A percentile compares a stretch with the other conserved stretches of the same genome.
phyloP scores from a whole-genome alignment of 2,888 invertebrate species.

The Ochlodes sylvanus region DNA sequence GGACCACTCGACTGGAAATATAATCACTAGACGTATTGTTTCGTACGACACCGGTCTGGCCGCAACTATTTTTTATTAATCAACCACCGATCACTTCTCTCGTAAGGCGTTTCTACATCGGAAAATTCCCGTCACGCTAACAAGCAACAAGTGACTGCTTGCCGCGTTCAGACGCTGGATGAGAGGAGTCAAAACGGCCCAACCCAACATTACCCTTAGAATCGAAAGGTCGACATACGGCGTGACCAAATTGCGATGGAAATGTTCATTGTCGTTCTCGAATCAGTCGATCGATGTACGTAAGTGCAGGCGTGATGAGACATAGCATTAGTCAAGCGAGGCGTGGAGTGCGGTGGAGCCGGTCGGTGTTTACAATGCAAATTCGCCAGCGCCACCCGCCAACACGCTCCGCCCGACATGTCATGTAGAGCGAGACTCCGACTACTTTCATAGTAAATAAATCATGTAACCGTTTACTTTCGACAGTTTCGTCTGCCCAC shows the following conservation, averaged over 20 bases:
- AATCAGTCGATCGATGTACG: slow-evolving; percentile 45
- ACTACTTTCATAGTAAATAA: slow-evolving; percentile 75
- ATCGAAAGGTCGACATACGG: slow-evolving; percentile 39
- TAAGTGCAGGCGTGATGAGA: slow-evolving; percentile 49
- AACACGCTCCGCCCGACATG: slow-evolving; percentile 60
- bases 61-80: slow-evolving; percentile 41
- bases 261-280: slow-evolving; percentile 42
- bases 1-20: slow-evolving; percentile 75
- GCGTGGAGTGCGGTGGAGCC: slow-evolving; percentile 46
- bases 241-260: slow-evolving; percentile 43
- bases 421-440: slow-evolving; percentile 78
- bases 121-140: neutral
- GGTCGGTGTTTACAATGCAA: slow-evolving; percentile 65
- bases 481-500: slow-evolving; percentile 49
- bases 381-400: slow-evolving; percentile 48
- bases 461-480: slow-evolving; percentile 64
- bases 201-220: slow-evolving; percentile 36
- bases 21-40: slow-evolving; percentile 73
- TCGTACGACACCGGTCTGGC: slow-evolving; percentile 57
- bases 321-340: slow-evolving; percentile 55
- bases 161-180: neutral
- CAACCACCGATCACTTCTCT: slow-evolving; percentile 12
- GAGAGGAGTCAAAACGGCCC: neutral
- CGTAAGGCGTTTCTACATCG: neutral
- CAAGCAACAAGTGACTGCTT: slow-evolving; percentile 21